Evolutionary conservation across 2,888 invertebrate species (phyloP).

Genomic region (Dioctria linearis): DNA sequence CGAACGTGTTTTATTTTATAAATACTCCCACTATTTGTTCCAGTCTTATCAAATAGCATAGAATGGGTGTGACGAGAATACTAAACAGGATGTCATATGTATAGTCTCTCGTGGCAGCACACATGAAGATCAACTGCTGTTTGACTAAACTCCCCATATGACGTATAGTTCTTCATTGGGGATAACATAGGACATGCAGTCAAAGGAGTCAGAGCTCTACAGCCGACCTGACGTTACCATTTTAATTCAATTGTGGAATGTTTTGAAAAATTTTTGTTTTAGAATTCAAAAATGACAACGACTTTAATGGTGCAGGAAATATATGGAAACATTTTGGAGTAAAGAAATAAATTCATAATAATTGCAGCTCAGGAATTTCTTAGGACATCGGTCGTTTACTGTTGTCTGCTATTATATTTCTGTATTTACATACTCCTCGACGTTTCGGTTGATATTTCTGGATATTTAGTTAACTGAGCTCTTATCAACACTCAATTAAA

Average conservation of each 20-base stretch:
- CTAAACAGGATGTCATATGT: constrained; percentile 28
- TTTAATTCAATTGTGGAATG: constrained; percentile 41
- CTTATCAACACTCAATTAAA: too few relatives aligned
- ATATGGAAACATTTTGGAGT: too few relatives aligned
- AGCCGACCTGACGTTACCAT: constrained; percentile 24
- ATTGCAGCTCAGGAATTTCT: too few relatives aligned
- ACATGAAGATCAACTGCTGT: constrained; percentile 42
- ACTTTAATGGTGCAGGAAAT: too few relatives aligned
- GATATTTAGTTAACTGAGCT: too few relatives aligned
- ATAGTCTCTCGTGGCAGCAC: constrained; percentile 9
- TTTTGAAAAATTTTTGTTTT: not conserved
- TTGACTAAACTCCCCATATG: constrained; percentile 25
- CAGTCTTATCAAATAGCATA: constrained; percentile 51
- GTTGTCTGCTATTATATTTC: too few relatives aligned
- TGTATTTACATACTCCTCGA: too few relatives aligned
- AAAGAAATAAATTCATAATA: too few relatives aligned
- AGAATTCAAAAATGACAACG: too few relatives aligned
- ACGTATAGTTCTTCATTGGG: constrained; percentile 27
- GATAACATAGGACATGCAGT: not conserved
- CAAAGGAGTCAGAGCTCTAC: constrained; percentile 20
- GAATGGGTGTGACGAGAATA: constrained; percentile 30
- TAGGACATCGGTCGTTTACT: too few relatives aligned
- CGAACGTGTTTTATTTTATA: constrained; percentile 46
- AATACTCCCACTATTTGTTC: constrained; percentile 51
- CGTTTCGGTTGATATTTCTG: too few relatives aligned